Evolutionary conservation across 2,797 vertebrate genomes (phyloP).

Genomic region (Dendrocincla fuliginosa): DNA sequence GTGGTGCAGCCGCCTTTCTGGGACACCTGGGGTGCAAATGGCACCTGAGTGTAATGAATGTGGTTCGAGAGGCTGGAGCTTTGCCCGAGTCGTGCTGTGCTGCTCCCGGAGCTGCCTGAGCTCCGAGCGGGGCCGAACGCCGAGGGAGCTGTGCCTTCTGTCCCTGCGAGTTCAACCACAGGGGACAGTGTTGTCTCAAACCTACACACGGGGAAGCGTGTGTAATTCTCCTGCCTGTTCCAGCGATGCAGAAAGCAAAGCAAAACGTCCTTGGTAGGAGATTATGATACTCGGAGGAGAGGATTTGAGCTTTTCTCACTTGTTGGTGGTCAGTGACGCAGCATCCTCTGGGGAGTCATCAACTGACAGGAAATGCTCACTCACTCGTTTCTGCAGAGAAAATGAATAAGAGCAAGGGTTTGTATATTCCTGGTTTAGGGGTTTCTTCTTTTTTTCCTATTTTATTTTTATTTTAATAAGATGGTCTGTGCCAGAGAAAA

Average conservation of each 20-base stretch:
- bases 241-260: not conserved
- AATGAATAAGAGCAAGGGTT: not conserved
- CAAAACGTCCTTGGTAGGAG: not conserved
- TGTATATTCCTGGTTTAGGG: not conserved
- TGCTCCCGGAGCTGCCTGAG: not conserved
- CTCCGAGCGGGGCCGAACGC: fast-evolving
- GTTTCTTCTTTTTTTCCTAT: fast-evolving
- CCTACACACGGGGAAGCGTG: not conserved
- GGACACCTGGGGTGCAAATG: not conserved
- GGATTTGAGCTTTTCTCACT: not conserved
- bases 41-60: not conserved
- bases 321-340: not conserved
- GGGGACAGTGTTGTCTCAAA: not conserved
- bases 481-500: not conserved
- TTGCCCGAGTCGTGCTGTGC: not conserved
- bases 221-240: not conserved
- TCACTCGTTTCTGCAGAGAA: not conserved
- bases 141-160: not conserved
- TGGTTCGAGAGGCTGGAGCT: not conserved
- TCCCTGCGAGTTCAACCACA: not conserved
- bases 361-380: not conserved
- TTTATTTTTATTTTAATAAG: not conserved
- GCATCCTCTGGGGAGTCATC: not conserved
- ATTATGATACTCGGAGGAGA: not conserved
- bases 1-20: not conserved